Evolutionary conservation across 2,888 invertebrate species (phyloP), one percentile per base, ranked within the genome.

Genomic region (Clitarchus hookeri): DNA sequence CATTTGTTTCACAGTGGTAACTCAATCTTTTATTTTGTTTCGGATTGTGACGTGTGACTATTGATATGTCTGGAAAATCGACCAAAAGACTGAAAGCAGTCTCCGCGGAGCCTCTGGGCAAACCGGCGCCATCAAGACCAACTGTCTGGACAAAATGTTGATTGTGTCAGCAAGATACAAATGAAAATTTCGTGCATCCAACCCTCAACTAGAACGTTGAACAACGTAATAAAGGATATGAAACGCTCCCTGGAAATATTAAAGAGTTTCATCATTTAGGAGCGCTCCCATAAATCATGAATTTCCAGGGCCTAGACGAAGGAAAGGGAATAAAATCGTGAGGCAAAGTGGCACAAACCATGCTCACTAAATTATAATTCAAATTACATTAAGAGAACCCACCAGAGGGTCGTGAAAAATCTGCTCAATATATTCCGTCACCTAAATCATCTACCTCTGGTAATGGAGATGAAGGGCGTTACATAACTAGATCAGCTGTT

Each of bases 401-500:
- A 48, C 48, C 48, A 48, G 48, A 48, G 48, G 48, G 48, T 48
- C 6, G 48, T 48, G 48, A 48, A 9, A 48, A 6, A 48, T 48
- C 48, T 12, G 48, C 48, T 48, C 6, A 48, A 9, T 9, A 48
- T 48, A 48, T 48, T 48, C 48, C 6, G 48, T 48, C 48, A 48
- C 48, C 48, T 48, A 48, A 48, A 48, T 6, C 48, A 78, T 78
- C 78, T 23, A 78, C 9, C 78, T 78, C 79, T n/a, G 25, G 79
- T 79, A 79, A 12, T 79, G 79, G 25, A 26, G 27, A 79, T 79
- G 79, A 79, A n/a, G 79, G 79, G 78, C n/a, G 78, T 11, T 79
- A 79, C 0, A 79, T 79, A 12, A 79, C 79, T 27, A 79, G 13
- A n/a, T 79, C 23, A 25, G 27, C 25, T n/a, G 25, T 79, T n/a